Base-by-base conservation (phyloP, 2,797 vertebrate species). In the Megalops cyprinoides region DNA sequence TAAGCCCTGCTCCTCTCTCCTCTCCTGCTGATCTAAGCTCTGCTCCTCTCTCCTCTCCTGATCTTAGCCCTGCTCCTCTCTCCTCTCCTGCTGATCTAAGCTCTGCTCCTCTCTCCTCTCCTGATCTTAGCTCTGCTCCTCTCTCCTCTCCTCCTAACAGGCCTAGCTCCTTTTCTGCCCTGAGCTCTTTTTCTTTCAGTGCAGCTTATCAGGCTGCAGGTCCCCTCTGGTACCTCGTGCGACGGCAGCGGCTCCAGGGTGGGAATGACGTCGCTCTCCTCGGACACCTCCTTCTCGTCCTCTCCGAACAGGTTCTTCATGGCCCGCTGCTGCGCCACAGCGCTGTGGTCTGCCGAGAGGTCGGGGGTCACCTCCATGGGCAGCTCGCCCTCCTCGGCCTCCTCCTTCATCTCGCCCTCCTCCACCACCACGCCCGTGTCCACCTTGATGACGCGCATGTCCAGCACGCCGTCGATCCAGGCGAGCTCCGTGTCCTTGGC, bases 361-460 rank as follows among this genome's bases (percentile, higher is more conserved):
- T 93, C 92, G 0, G 90, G 49, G 4, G 88, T 78, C 3, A 91
- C 31, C 0, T 98, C 98, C 92, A 97, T 96, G 77, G 95, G 90
- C 91, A 95, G 92, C 73, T 99, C 97, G 0, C 89, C 76, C 0
- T 98, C 97, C 82, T 99, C 97, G 0, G 58, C 86, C 1, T 97
- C 97, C 3, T 99, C 98, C 82, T 94, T 96, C 60, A 93, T 76
- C 14, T 96, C 94, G 2, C 97, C 97, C 82, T 98, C 96, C 92
- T 99, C 98, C 78, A 96, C 90, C 91, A 99, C 95, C 82, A 99
- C 97, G 1, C 98, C 98, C 0, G 96, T 99, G 91, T 99, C 97
- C 86, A 99, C 98, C 91, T 98, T 99, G 0, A 97, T 96, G 80
- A 99, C 97, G 1, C 97, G 93, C 98, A 99, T 99, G 90, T 99